Base-by-base conservation (phyloP, 2,888 invertebrate genomes). In the Thecocarcelia acutangulata region DNA sequence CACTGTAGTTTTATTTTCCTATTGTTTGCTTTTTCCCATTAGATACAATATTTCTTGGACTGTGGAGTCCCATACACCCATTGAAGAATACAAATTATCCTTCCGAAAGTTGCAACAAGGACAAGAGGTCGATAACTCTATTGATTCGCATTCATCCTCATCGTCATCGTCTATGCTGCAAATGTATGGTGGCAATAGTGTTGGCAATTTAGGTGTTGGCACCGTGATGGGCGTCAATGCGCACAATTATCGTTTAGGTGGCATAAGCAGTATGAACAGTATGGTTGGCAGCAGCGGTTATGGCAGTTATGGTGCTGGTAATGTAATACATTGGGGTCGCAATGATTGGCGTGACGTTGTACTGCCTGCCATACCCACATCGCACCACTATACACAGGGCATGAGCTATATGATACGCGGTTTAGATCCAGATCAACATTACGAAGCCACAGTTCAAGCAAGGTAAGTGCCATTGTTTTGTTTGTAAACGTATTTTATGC, bases 1-100 rank as follows among this genome's bases (percentile, higher is more conserved):
- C 28, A 40, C 17, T 73, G 54, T 69, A 17, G n/a, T 46, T 61
- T 58, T 76, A 12, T 52, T 42, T 21, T 56, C 9, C 13, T 24
- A 44, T 21, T 76, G 17, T 15, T 63, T 54, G 46, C 46, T 24
- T 69, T 37, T 15, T 64, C 19, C 44, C 78, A 81, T 92, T 85
- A 93, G 93, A 87, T 94, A 94, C 90, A 94, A 94, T 88, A 93
- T 94, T 85, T 93, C 93, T 61, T 94, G 94, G 94, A 92, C 92
- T 54, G 94, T 94, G 37, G 93, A 94, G 87, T 94, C 94, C 70
- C 92, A 93, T 87, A 93, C 93, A 84, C 93, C 94, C 69, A 93
- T 94, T 79, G 93, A 93, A 86, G 94, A 94, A 88, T 94, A 93
- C 89, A 93, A 93, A 89, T 89, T 94, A 84, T 92, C 92, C 85